Evolutionary conservation across 1,140 invertebrate genomes (phyloP).

Genomic region (Drosophila melanogaster): Release_6_plus_ISO1_MT NC_004354.4:18669501-18670000

Average conservation of each 20-base stretch:
- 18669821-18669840: not conserved
- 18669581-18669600: constrained; percentile 1
- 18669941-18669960: constrained; percentile 2
- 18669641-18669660: too few relatives aligned
- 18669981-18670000: constrained; percentile 69
- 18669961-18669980: constrained; percentile 27
- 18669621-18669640: not conserved
- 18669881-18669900: constrained; percentile 67
- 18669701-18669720: constrained; percentile 43
- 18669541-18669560: constrained; percentile 9
- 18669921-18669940: constrained; percentile 39
- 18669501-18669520: not conserved
- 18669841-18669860: constrained; percentile 19
- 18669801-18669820: constrained; percentile 5
- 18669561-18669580: constrained; percentile 6
- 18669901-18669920: constrained; percentile 64
- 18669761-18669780: constrained; percentile 77
- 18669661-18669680: constrained; percentile 55
- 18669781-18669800: constrained; percentile 7
- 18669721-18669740: constrained; percentile 65
- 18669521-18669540: too few relatives aligned
- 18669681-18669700: constrained; percentile 23
- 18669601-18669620: constrained; percentile 57
- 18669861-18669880: constrained; percentile 58
- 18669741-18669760: constrained; percentile 76